Evolutionary conservation across 2,888 invertebrate species (phyloP), one percentile per base, ranked within the genome.

Genomic region (Dryobotodes eremita): DNA sequence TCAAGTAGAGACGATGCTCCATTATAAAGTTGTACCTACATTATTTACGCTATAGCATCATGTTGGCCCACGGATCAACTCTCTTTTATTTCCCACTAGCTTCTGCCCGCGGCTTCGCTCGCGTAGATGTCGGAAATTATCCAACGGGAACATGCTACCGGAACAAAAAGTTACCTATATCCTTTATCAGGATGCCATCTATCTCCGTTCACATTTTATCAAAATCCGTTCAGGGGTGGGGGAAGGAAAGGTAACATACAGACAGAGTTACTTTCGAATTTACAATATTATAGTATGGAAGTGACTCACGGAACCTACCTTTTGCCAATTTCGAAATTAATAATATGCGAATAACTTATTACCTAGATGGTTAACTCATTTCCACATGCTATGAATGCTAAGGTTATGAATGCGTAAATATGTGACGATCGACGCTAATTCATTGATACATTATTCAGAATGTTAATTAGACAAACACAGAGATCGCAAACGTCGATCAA

Each of bases 381-480:
- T 46, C 46, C 46, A 46, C 10, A 46, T 36, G 13, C 59, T 64
- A 17, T 74, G 53, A 61, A 46, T 57, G 6, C 53, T 17, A 26
- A 26, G 64, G 48, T 79, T 26, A 64, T 48, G 46, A 42, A 62
- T 20, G 2, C 20, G 26, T 46, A 73, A 65, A 23, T 26, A 65
- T 48, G 20, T 36, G 20, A 53, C 31, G 13, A 62, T 42, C 23
- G 13, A 46, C 42, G 42, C 5, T 17, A 55, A 75, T 50, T 61
- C 53, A 65, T 57, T n/a, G 26, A n/a, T 48, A 5, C 36, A n/a
- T 31, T 79, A 79, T 79, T 79, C 74, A 55, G 55, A 68, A 80
- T 74, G 13, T 68, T 57, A 80, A 62, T 69, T 17, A 57, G 50
- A 46, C 53, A 62, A 66, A 48, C 48, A 64, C 68, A 0, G 20